These are phyloP conservation scores for Sciurus niger DNA, from an alignment of 2,113 vertebrate genomes.

Conservation along the genomic window DNA sequence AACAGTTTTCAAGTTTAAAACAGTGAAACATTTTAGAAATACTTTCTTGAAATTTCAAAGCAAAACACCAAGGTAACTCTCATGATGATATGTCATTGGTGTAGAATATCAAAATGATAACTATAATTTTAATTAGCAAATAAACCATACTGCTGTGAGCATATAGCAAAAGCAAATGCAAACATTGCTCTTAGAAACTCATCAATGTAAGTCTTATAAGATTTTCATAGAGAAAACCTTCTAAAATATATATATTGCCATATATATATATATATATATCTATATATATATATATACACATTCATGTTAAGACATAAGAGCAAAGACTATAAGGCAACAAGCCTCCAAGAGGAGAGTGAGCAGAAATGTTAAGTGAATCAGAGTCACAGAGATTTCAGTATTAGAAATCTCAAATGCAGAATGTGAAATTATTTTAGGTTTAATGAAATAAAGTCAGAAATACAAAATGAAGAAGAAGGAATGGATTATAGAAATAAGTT, in stretches of 20 bases:
- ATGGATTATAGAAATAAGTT: neutral
- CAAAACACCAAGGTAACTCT: neutral
- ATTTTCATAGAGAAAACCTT: neutral
- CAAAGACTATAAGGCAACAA: neutral
- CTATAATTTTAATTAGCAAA: neutral
- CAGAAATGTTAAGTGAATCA: neutral
- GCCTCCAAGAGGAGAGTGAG: neutral
- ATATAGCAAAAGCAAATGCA: neutral
- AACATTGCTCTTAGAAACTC: neutral
- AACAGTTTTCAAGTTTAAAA: neutral
- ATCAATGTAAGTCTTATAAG: neutral
- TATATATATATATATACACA: neutral
- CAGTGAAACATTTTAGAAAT: neutral
- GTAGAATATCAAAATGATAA: neutral
- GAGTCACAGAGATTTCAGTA: neutral
- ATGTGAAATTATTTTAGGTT: neutral
- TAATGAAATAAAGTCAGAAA: neutral
- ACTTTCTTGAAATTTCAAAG: neutral
- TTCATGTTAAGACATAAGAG: neutral
- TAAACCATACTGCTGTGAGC: neutral
- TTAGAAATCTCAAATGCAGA: neutral
- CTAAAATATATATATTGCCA: neutral
- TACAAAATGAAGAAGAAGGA: neutral
- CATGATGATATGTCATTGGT: neutral
- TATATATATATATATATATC: too few relatives aligned